A percentile compares a stretch with the other conserved stretches of the same genome.
Conservation (phyloP, 2,888 invertebrate genomes). For the Blastobasis adustella region DNA sequence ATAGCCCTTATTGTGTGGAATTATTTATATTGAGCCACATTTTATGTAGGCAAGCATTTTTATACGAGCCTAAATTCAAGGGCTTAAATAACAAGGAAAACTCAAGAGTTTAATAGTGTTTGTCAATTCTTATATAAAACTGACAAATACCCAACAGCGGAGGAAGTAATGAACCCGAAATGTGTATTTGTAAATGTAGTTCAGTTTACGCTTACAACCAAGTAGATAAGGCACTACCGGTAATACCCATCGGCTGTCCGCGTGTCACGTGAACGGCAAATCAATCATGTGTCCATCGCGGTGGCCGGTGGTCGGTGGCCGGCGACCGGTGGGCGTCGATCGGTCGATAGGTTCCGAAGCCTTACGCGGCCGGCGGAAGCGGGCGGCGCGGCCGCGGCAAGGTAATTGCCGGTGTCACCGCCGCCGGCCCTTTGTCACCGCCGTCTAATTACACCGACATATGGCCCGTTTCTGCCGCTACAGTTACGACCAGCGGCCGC, state of each 20-base stretch:
- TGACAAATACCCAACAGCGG: too few species aligned
- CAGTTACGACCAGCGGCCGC: too few species aligned
- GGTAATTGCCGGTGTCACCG: slow-evolving; percentile 58
- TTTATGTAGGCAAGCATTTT: background rate
- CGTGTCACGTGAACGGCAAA: too few species aligned
- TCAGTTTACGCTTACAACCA: too few species aligned
- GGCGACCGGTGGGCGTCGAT: background rate
- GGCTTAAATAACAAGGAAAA: too few species aligned
- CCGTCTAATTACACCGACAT: background rate
- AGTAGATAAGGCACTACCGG: too few species aligned
- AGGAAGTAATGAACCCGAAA: background rate
- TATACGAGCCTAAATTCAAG: too few species aligned
- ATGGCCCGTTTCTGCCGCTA: too few species aligned
- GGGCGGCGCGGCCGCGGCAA: slow-evolving; percentile 43
- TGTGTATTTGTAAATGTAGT: background rate
- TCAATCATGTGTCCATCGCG: too few species aligned
- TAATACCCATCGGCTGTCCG: too few species aligned
- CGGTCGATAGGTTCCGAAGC: slow-evolving; percentile 33
- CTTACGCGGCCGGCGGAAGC: slow-evolving; percentile 61
- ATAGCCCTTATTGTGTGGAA: background rate
- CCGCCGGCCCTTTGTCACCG: slow-evolving; percentile 27
- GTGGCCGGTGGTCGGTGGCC: background rate
- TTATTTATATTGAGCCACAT: background rate
- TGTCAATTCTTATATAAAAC: too few species aligned
- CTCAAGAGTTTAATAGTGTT: too few species aligned